Base-by-base conservation (phyloP, 2,888 invertebrate species). In the Griposia aprilina region DNA sequence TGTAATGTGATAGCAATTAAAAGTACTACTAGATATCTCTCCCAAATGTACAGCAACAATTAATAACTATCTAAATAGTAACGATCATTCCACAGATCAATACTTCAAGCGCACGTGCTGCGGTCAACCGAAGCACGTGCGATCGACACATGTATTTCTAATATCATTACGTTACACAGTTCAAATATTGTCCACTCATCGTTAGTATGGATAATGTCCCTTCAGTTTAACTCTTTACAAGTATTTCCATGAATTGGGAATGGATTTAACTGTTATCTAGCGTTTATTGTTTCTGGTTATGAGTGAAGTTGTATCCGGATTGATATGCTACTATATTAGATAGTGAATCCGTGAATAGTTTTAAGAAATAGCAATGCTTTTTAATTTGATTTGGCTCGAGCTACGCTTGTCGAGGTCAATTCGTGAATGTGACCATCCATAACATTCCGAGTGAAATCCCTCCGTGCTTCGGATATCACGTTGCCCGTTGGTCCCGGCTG, bases 81-180 rank as follows among this genome's bases (percentile, higher is more conserved):
- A 20, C 59, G n/a, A 26, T 69, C 62, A 59, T 74, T 65, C 20
- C 45, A 70, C 30, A 62, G 36, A 45, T 59, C 60, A 59, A 65
- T 26, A 75, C 41, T 65, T 48, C 41, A 41, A 63, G 10, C 50
- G 70, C 82, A 82, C 63, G 52, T 62, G 63, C 41, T 30, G 83
- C 48, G 84, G 84, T 82, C 57, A 62, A 67, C 74, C 66, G 30
- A 36, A 73, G 74, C 84, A 84, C 86, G 84, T 86, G 86, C 84
- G 57, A 23, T 41, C 45, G 68, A 81, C 83, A 86, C 72, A 72
- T 82, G 78, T 71, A 59, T 55, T 68, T 82, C 70, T 71, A 78
- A 82, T 59, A 41, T 71, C 68, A 85, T 72, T 74, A 67, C 48
- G 63, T 68, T 60, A 55, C 55, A 23, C 77, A 77, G 60, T 23